Evolutionary conservation across 1,140 invertebrate genomes (phyloP), one percentile per base, ranked within the genome.

Genomic region (Thalassaphorura encarpata): DNA sequence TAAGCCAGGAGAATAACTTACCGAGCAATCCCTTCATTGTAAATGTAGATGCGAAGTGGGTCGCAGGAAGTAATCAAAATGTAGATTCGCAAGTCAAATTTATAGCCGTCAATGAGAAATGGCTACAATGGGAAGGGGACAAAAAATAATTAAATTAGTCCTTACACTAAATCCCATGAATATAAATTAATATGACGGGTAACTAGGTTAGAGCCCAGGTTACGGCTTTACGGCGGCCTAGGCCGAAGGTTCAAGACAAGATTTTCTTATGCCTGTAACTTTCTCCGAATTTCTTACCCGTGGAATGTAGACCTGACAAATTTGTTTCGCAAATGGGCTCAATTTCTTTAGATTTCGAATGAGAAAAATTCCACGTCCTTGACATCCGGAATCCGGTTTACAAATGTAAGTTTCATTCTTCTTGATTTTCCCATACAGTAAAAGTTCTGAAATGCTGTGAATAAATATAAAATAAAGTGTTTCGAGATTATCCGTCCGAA

Each of bases 11-110:
- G n/a, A n/a, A n/a, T n/a, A 43, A 68, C 69, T 42, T 42, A 82
- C 80, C 88, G 79, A 0, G 89, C 91, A 33, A 98, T 75, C 4
- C 95, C 95, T 75, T 98, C 92, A 63, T 97, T 89, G 73, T 91
- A 97, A 19, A 98, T 80, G 69, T 93, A 97, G 62, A 97, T 83
- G 53, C 90, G 77, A 13, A 91, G 74, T 11, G 95, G 95, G 75
- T 97, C 88, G 69, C 92, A 89, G 0, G 87, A 94, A 0, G 94
- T 95, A 43, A 98, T 85, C 15, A 96, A 76, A 0, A 88, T 85
- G 71, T 98, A 99, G 16, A 99, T 78, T 52, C 95, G 78, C 28
- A 98, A 77, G 73, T 99, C 95, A 75, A 98, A 99, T 75, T 99
- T 99, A 68, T 87, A 95, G 18, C 89, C 90, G 75, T 98, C 91